These are phyloP conservation scores for Gorsachius magnificus DNA, from an alignment of 2,797 vertebrate species.

Conservation along the genomic window DNA sequence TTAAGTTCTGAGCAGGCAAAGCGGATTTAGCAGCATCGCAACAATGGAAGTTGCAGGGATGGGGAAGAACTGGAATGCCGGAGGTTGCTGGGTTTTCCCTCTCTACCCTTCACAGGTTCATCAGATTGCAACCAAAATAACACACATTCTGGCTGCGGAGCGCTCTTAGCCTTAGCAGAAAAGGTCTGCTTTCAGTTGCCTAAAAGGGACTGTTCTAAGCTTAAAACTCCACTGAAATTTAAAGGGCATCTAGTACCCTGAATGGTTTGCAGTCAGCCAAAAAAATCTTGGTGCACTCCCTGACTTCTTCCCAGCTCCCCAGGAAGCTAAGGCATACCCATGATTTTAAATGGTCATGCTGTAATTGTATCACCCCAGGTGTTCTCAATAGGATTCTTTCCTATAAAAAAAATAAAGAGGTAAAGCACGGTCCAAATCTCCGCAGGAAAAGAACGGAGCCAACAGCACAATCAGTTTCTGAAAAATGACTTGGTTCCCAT, in stretches of 20 bases:
- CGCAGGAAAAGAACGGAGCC: background rate
- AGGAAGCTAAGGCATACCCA: background rate
- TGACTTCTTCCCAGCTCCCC: background rate
- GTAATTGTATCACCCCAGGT: background rate
- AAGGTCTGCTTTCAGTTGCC: background rate
- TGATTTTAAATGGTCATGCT: background rate
- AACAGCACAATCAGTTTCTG: background rate
- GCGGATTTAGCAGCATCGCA: background rate
- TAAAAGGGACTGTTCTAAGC: background rate
- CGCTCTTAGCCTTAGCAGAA: background rate
- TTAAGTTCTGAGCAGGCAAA: background rate
- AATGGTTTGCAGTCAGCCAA: background rate
- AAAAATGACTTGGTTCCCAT: background rate
- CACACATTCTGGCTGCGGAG: background rate
- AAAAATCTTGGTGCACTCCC: rapidly evolving
- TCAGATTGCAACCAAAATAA: background rate
- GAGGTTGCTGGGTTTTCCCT: background rate
- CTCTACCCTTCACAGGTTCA: background rate
- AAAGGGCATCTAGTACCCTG: background rate
- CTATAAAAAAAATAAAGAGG: background rate
- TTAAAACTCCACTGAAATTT: background rate
- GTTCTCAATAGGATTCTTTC: slow-evolving; percentile 1
- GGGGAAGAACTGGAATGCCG: background rate
- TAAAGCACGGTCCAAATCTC: background rate
- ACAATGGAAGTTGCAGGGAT: background rate